Percentiles rank a stretch among this genome's conserved stretches.
Evolutionary conservation across 2,888 invertebrate species (phyloP).

Genomic region (Omphaloscelis lunosa): DNA sequence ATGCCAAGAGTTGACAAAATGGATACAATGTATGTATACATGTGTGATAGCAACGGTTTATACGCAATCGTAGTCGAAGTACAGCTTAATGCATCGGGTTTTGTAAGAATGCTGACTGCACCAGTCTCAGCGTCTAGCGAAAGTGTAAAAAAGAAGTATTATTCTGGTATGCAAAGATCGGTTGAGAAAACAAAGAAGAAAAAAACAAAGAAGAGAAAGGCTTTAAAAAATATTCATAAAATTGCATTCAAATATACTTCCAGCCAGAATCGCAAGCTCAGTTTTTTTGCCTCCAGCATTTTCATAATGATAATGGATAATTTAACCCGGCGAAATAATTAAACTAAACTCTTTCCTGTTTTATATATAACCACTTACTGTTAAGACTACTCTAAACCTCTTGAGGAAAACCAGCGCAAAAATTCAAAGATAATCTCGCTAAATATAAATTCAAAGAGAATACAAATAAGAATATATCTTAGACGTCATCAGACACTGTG

Average conservation of each 20-base stretch:
- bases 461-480: constrained; percentile 53
- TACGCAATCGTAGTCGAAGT: constrained; percentile 13
- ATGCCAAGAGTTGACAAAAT: constrained; percentile 51
- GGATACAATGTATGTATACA: constrained; percentile 19
- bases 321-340: neutral
- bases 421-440: constrained; percentile 41
- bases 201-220: too few relatives aligned
- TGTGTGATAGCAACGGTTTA: constrained; percentile 26
- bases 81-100: neutral
- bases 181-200: too few relatives aligned
- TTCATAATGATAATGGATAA: neutral
- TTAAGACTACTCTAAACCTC: too few relatives aligned
- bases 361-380: neutral
- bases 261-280: neutral
- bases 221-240: neutral
- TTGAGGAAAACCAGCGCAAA: constrained; percentile 35
- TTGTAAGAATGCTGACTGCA: constrained; percentile 1
- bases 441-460: constrained; percentile 49
- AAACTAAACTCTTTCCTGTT: constrained; percentile 17
- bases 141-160: neutral
- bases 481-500: constrained; percentile 47
- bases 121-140: neutral
- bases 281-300: too few relatives aligned
- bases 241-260: neutral
- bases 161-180: neutral